Evolutionary conservation across 2,888 invertebrate genomes (phyloP).

Genomic region (Pachymerium ferrugineum): DNA sequence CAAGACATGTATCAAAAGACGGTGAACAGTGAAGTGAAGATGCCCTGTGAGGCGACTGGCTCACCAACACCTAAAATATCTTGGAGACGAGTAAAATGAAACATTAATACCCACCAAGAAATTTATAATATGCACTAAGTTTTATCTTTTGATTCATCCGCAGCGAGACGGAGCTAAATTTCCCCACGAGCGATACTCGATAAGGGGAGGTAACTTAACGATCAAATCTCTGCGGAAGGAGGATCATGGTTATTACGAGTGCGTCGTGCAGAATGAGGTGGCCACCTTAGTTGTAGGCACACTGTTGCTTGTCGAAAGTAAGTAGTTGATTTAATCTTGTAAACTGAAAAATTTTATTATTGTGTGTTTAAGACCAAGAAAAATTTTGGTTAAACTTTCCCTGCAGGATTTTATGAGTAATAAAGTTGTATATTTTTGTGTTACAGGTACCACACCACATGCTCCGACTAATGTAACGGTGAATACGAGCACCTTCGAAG

Average conservation of each 20-base stretch:
- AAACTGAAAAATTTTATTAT: too few species aligned
- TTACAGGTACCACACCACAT: slow-evolving; percentile 92
- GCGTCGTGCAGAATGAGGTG: slow-evolving; percentile 90
- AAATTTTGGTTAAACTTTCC: too few species aligned
- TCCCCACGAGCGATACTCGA: slow-evolving; percentile 71
- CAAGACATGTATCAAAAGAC: slow-evolving; percentile 86
- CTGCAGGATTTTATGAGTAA: too few species aligned
- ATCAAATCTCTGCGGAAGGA: slow-evolving; percentile 77
- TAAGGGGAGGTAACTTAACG: slow-evolving; percentile 82
- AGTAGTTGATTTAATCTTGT: slow-evolving; percentile 37
- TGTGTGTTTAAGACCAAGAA: too few species aligned
- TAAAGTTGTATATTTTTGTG: too few species aligned
- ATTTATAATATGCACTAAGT: too few species aligned
- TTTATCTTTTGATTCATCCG: too few species aligned
- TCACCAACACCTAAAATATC: slow-evolving; percentile 82
- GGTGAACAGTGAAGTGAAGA: slow-evolving; percentile 81
- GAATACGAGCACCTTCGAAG: slow-evolving; percentile 80
- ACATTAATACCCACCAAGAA: background rate
- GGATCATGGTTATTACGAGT: slow-evolving; percentile 93
- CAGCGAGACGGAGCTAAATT: slow-evolving; percentile 74
- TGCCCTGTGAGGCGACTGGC: slow-evolving; percentile 90
- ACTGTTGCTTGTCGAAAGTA: slow-evolving; percentile 47
- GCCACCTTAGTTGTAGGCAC: slow-evolving; percentile 82
- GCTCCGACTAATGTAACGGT: slow-evolving; percentile 93
- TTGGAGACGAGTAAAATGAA: slow-evolving; percentile 68